These are phyloP conservation scores for Brachyistius frenatus DNA, from an alignment of 2,113 vertebrate genomes.

Conservation along the genomic window DNA sequence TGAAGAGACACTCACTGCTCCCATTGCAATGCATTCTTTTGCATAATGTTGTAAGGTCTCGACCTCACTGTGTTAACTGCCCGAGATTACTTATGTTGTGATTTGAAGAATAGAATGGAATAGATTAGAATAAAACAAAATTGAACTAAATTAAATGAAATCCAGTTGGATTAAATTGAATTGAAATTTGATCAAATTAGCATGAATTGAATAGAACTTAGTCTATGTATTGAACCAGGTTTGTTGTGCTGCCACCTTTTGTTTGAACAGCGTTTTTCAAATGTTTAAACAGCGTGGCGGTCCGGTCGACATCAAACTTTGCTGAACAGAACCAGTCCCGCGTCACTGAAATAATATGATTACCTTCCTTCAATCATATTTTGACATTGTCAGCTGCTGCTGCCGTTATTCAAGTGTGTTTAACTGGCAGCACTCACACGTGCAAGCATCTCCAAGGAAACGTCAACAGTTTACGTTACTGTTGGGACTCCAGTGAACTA, in stretches of 20 bases:
- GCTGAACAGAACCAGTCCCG: not conserved
- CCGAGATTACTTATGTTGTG: too few species aligned
- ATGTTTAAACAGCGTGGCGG: not conserved
- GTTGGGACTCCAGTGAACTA: not conserved
- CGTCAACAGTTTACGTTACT: not conserved
- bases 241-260: not conserved
- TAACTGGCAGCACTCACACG: not conserved
- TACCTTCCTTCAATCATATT: not conserved
- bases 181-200: too few species aligned
- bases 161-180: too few species aligned
- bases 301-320: not conserved
- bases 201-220: too few species aligned
- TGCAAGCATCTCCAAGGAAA: not conserved
- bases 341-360: not conserved
- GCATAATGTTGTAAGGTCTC: too few species aligned
- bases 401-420: not conserved
- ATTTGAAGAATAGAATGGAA: too few species aligned
- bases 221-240: not conserved
- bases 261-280: not conserved
- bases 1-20: not conserved
- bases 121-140: too few species aligned
- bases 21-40: not conserved
- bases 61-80: too few species aligned
- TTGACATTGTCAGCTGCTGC: not conserved
- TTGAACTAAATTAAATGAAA: too few species aligned